phyloP scores from a whole-genome alignment of 2,888 invertebrate species.

The Blastobasis adustella region DNA sequence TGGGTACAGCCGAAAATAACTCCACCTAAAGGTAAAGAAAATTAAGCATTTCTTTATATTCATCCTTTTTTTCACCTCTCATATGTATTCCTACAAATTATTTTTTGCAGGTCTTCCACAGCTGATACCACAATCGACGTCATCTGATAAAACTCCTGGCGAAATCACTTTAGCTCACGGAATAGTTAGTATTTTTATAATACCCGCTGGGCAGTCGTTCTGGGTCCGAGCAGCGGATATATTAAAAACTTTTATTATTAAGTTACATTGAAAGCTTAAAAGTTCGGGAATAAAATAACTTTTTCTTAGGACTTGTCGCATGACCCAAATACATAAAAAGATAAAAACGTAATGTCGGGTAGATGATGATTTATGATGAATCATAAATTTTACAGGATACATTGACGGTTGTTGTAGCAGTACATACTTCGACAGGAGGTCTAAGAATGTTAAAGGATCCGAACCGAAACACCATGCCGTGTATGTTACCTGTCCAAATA shows the following conservation, averaged over 20 bases:
- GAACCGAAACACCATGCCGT: constrained; percentile 17
- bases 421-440: constrained; percentile 34
- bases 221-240: too few species aligned
- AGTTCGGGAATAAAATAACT: too few species aligned
- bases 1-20: constrained; percentile 45
- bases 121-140: constrained; percentile 25
- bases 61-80: too few species aligned
- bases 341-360: too few species aligned
- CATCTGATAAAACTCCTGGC: constrained; percentile 29
- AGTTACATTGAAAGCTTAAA: too few species aligned
- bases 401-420: constrained; percentile 26
- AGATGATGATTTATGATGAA: too few species aligned
- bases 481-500: constrained; percentile 36
- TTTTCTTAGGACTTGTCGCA: too few species aligned
- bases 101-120: constrained; percentile 32
- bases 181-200: constrained; percentile 15
- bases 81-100: neutral
- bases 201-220: too few species aligned
- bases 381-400: constrained; percentile 26
- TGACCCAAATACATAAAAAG: too few species aligned
- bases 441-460: constrained; percentile 25
- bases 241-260: too few species aligned
- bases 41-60: too few species aligned
- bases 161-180: constrained; percentile 25
- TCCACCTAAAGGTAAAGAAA: constrained; percentile 32